Evolutionary conservation across 2,113 vertebrate species (phyloP).

Genomic region (Aegotheles bennettii): DNA sequence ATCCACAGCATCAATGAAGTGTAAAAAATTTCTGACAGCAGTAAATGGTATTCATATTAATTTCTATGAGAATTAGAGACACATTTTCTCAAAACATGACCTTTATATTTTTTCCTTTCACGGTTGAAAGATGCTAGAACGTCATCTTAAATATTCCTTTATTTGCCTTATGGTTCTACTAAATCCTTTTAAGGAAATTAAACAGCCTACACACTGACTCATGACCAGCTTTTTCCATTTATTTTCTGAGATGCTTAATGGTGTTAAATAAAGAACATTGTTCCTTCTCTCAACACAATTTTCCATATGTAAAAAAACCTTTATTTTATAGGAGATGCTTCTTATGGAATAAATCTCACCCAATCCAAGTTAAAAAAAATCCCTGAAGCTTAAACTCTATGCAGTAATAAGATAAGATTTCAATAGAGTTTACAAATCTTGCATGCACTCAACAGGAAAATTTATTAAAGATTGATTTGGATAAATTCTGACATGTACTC

Average conservation of each 20-base stretch:
- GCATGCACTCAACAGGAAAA: neutral
- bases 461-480: neutral
- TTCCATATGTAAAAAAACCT: neutral
- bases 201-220: conserved; percentile 36
- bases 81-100: neutral
- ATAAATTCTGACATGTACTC: neutral
- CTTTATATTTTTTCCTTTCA: neutral
- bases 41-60: neutral
- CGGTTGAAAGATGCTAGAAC: neutral
- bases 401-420: neutral
- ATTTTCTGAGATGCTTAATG: neutral
- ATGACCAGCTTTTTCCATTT: neutral
- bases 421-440: neutral
- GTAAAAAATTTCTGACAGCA: neutral
- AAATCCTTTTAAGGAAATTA: conserved; percentile 34
- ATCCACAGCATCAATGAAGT: neutral
- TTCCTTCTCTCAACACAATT: neutral
- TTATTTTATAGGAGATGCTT: neutral
- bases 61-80: neutral
- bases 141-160: neutral
- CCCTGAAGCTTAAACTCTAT: neutral
- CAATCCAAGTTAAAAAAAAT: neutral
- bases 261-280: neutral
- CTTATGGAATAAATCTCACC: neutral
- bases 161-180: neutral